Evolutionary conservation across 2,888 invertebrate genomes (phyloP).

Genomic region (Philereme transversata): DNA sequence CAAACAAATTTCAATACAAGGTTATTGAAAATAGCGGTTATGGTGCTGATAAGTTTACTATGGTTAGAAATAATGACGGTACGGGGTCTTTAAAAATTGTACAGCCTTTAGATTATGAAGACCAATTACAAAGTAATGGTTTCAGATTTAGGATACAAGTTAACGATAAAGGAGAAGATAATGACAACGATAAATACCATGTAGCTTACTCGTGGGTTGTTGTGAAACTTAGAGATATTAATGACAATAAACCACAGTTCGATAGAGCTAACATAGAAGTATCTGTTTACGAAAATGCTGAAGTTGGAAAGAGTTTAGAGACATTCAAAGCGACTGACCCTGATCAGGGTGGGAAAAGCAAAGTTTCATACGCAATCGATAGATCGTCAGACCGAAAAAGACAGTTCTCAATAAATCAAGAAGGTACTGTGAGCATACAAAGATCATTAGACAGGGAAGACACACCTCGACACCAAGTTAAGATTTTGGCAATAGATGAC

Average conservation of each 20-base stretch:
- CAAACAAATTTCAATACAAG: constrained; percentile 98
- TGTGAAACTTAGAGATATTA: constrained; percentile 96
- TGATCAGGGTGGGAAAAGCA: constrained; percentile 97
- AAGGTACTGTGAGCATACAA: constrained; percentile 97
- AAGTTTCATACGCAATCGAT: constrained; percentile 96
- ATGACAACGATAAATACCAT: constrained; percentile 98
- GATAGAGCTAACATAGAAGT: constrained; percentile 97
- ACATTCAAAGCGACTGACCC: constrained; percentile 98
- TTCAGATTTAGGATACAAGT: constrained; percentile 97
- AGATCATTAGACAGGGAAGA: constrained; percentile 96
- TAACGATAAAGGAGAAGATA: constrained; percentile 97
- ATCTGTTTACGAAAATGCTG: constrained; percentile 95
- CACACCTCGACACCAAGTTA: constrained; percentile 97
- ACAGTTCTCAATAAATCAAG: constrained; percentile 97
- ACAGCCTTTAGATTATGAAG: constrained; percentile 97
- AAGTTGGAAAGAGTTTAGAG: constrained; percentile 94
- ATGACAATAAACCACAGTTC: constrained; percentile 98
- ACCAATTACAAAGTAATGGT: constrained; percentile 96
- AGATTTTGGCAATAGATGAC: constrained; percentile 97
- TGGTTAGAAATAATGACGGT: constrained; percentile 98
- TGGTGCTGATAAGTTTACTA: constrained; percentile 98
- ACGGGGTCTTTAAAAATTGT: constrained; percentile 97
- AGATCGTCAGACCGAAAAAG: constrained; percentile 95
- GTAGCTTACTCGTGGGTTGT: constrained; percentile 98
- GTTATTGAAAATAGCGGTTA: constrained; percentile 97